Evolutionary conservation across 2,797 vertebrate genomes (phyloP), one percentile per base, ranked within the genome.

Genomic region (Masticophis lateralis): DNA sequence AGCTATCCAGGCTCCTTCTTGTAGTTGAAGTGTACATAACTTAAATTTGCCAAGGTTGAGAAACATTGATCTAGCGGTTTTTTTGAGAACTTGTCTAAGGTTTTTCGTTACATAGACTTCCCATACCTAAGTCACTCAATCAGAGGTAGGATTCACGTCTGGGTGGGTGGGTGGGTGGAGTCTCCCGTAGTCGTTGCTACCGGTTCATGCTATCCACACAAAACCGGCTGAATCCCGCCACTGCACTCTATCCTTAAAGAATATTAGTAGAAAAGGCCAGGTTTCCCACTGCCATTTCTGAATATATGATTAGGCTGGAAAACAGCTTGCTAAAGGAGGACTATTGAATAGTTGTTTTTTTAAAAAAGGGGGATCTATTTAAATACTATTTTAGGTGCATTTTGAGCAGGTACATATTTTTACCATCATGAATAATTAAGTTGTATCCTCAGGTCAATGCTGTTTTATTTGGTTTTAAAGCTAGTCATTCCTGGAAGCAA

Each of bases 391-490:
- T 11, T 86, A 91, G 74, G 11, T 86, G 56, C 11, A 6, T 88
- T 51, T 22, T 89, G 28, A 94, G 69, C 93, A 94, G 69, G 51
- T 93, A 60, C 37, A 69, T 95, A 60, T 47, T 90, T 88, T 69
- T 25, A 59, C 56, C 92, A 94, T 47, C 37, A 55, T 59, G 32
- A 94, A 94, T 90, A 86, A 9, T 89, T 94, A 91, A 91, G 91
- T 4, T n/a, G 37, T 56, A 90, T 94, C 94, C 86, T 91, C 90
- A 93, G 87, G 91, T 69, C 1, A 0, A 63, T 93, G 51, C 32
- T 59, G 16, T 90, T 11, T n/a, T 61, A 86, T 91, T 89, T 86
- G 57, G 89, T 69, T 86, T 43, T 56, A 4, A 53, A 92, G 14
- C 2, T 3, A 13, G 51, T 16, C 37, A 0, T 90, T 18, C 9